phyloP scores from a whole-genome alignment of 2,888 invertebrate species.

The Caenorhabditis japonica region DNA sequence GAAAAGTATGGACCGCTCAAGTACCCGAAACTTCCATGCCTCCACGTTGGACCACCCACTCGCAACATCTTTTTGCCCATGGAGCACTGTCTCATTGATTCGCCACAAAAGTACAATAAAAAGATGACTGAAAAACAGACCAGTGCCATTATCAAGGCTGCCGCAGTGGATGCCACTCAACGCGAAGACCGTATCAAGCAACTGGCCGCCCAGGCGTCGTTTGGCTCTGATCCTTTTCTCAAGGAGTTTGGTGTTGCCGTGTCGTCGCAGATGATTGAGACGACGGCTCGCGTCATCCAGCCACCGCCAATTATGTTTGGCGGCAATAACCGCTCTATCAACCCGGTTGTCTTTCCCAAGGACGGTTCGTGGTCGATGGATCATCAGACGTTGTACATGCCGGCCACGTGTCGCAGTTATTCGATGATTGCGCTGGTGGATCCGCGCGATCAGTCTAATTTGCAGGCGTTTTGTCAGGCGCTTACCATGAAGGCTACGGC shows the following conservation, averaged over 20 bases:
- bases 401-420: slow-evolving; percentile 67
- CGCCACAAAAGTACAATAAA: slow-evolving; percentile 73
- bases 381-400: slow-evolving; percentile 69
- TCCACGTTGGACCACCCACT: slow-evolving; percentile 73
- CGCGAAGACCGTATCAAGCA: slow-evolving; percentile 68
- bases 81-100: slow-evolving; percentile 70
- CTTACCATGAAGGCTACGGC: slow-evolving; percentile 66
- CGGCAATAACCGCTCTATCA: slow-evolving; percentile 58
- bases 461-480: slow-evolving; percentile 67
- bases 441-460: slow-evolving; percentile 63
- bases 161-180: slow-evolving; percentile 72
- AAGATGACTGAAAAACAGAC: slow-evolving; percentile 74
- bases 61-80: slow-evolving; percentile 72
- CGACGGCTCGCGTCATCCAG: slow-evolving; percentile 70
- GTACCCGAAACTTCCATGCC: slow-evolving; percentile 72
- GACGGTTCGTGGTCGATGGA: slow-evolving; percentile 74
- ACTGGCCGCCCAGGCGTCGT: slow-evolving; percentile 68
- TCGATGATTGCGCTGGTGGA: slow-evolving; percentile 70
- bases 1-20: slow-evolving; percentile 66
- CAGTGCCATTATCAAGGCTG: slow-evolving; percentile 67
- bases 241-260: slow-evolving; percentile 69
- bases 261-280: slow-evolving; percentile 69
- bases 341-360: slow-evolving; percentile 68
- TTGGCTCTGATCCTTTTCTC: slow-evolving; percentile 70
- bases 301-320: slow-evolving; percentile 73